phyloP scores from a whole-genome alignment of 2,797 vertebrate species.

The Pyrocephalus nanus region DNA sequence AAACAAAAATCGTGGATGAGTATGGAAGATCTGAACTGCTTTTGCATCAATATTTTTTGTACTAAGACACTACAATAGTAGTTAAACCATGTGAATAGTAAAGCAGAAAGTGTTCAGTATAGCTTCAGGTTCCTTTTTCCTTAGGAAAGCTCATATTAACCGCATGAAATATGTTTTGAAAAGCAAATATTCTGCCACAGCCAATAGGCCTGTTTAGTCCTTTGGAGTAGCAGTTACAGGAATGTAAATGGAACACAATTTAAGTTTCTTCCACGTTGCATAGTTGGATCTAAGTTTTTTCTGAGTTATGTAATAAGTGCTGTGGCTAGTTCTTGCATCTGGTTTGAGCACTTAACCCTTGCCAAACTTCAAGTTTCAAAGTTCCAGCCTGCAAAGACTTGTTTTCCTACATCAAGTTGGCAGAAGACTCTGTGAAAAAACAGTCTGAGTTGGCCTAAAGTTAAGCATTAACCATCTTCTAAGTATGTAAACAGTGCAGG shows the following conservation, averaged over 20 bases:
- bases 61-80: not conserved
- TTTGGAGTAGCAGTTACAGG: not conserved
- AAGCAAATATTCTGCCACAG: not conserved
- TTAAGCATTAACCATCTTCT: slow-evolving; percentile 30
- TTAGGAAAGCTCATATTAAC: not conserved
- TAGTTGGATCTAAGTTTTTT: not conserved
- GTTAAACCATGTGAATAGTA: not conserved
- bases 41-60: not conserved
- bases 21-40: not conserved
- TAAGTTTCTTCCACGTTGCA: slow-evolving; percentile 17
- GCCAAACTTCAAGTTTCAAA: slow-evolving; percentile 1
- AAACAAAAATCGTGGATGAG: not conserved
- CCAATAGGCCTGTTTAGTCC: not conserved
- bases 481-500: not conserved
- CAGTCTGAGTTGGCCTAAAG: not conserved
- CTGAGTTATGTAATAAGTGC: not conserved
- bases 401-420: not conserved
- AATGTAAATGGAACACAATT: slow-evolving; percentile 21
- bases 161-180: not conserved
- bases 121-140: not conserved
- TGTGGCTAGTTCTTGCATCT: not conserved
- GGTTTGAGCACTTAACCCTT: not conserved
- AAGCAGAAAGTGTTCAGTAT: not conserved
- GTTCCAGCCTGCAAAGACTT: not conserved
- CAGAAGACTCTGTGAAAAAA: not conserved